Percentiles rank a stretch among this genome's conserved stretches.
phyloP scores from a whole-genome alignment of 2,888 invertebrate genomes.

The Cantharis rufa region DNA sequence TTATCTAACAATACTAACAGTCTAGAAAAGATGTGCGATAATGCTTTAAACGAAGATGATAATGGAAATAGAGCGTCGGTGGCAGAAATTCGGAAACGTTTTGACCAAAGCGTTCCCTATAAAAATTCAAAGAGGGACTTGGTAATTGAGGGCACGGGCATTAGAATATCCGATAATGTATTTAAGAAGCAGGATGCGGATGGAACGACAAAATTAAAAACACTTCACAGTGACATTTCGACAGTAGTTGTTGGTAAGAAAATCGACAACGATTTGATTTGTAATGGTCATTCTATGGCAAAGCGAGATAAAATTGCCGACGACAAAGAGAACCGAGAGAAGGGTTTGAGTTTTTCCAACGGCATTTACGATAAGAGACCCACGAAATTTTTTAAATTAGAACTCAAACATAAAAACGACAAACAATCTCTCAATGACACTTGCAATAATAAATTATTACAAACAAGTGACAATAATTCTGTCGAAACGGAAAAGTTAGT shows the following conservation, averaged over 20 bases:
- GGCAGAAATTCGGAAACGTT: slow-evolving; percentile 63
- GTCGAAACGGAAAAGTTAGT: neutral
- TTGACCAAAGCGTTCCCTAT: slow-evolving; percentile 53
- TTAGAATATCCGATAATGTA: slow-evolving; percentile 35
- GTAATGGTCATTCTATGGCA: slow-evolving; percentile 2
- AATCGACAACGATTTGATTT: neutral
- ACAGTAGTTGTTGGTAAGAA: slow-evolving; percentile 9
- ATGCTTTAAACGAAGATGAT: slow-evolving; percentile 58
- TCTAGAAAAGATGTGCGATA: slow-evolving; percentile 43
- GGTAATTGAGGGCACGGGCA: slow-evolving; percentile 20
- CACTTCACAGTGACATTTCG: slow-evolving; percentile 5
- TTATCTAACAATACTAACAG: slow-evolving; percentile 53
- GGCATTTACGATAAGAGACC: slow-evolving; percentile 21
- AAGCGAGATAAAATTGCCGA: slow-evolving; percentile 11
- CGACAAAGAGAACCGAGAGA: neutral
- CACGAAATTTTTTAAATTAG: slow-evolving; percentile 30
- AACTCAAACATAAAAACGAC: neutral
- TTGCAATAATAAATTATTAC: neutral
- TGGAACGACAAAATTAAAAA: slow-evolving; percentile 3
- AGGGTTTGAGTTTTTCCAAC: neutral
- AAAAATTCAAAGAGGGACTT: slow-evolving; percentile 15
- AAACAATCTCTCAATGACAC: neutral
- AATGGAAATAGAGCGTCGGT: slow-evolving; percentile 65
- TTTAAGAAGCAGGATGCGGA: slow-evolving; percentile 38
- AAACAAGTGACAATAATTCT: slow-evolving; percentile 2